Base-by-base conservation (phyloP, 2,797 vertebrate species). In the Mormyrus proboscirostris region DNA sequence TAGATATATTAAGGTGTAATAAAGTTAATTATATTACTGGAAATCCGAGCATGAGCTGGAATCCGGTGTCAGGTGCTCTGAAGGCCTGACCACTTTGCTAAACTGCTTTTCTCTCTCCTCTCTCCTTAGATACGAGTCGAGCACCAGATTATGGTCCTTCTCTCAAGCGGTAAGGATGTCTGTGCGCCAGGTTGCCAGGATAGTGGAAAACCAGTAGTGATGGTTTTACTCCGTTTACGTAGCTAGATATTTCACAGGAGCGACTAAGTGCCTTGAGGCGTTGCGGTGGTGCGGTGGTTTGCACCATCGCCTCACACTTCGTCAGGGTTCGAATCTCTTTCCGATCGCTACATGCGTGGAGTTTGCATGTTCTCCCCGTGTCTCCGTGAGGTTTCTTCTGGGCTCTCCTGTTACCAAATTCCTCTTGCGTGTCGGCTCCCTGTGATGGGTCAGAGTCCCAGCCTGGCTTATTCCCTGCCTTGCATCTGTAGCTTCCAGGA, bases 121-220 rank as follows among this genome's bases (percentile, higher is more conserved):
- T 90, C 83, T 90, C 92, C 91, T 49, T 94, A 97, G 96, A 93
- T 96, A 96, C 91, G 94, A 95, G 65, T 92, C 94, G 59, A 94
- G 95, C 41, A 92, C 95, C 59, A 93, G 95, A 88, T 96, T 96
- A 93, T 96, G 96, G 96, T 96, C 96, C 76, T 96, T 96, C 92
- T 97, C 96, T 90, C 96, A 96, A 94, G 96, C 96, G 79, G 96
- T 96, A 94, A 96, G 96, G 94, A 92, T 1, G 22, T 84, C 38
- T 22, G 1, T 22, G 25, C 2, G 19, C 29, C 16, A 4, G n/a
- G 14, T 82, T 82, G 49, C 19, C 50, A 82, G 38, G 38, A 47
- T 2, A 79, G 33, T 44, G 73, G 38, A 9, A 44, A 44, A 41
- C 38, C 8, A 38, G 73, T 38, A n/a, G 73, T 82, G 38, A 9